Evolutionary conservation across 2,888 invertebrate species (phyloP), one percentile per base, ranked within the genome.

Genomic region (Coenonympha glycerion): DNA sequence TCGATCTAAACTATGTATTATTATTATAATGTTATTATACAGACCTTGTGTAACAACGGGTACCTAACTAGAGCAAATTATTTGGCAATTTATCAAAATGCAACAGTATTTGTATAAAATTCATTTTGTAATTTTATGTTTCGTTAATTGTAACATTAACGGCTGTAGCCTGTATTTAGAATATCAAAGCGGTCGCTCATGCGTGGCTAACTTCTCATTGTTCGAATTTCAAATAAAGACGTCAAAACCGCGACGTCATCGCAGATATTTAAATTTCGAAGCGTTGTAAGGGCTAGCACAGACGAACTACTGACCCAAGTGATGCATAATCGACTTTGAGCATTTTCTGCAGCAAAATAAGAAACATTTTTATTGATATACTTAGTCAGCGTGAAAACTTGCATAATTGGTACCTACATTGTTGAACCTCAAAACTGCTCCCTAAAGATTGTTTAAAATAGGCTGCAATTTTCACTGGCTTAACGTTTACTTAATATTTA

Each of bases 191-290:
- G 59, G 49, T 63, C 72, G 63, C 58, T 74, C 72, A 62, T 59
- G 81, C 85, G 76, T 72, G 53, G 52, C 77, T 67, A 77, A 83
- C 75, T 62, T 68, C 65, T 68, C 66, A 68, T 77, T 76, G 77
- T 82, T 73, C 71, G 61, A 72, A 79, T 73, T 79, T 75, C 71
- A 72, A 75, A 86, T 85, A 79, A 76, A 85, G 84, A 82, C 72
- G 70, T 84, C 75, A 68, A 80, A 82, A 84, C 85, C 84, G 74
- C 83, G 76, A 65, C 70, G 68, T 71, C 68, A 71, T 72, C 64
- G 68, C 64, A 63, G 56, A 71, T 73, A 77, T 77, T 75, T 69
- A 72, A 78, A 83, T 81, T 76, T 70, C 53, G 69, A 75, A 74
- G 59, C 59, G 57, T 63, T 71, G n/a, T 76, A 13, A 30, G 30